phyloP scores from a whole-genome alignment of 2,113 vertebrate genomes.

The Lagopus muta region DNA sequence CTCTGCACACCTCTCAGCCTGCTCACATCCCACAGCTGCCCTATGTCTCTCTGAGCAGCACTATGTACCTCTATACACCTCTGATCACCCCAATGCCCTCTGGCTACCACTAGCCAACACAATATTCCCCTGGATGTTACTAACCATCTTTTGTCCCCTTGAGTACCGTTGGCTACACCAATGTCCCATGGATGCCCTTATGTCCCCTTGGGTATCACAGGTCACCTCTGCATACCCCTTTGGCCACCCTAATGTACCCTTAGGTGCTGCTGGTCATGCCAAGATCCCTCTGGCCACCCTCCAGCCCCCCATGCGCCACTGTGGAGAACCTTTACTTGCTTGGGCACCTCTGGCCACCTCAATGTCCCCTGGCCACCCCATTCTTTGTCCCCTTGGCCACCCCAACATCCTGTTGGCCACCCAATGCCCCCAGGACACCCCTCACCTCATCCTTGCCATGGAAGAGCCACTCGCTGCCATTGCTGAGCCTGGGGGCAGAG shows the following conservation, averaged over 20 bases:
- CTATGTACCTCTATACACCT: too few species aligned
- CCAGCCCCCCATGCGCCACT: not conserved
- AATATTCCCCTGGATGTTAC: not conserved
- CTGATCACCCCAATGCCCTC: too few species aligned
- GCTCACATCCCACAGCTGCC: too few species aligned
- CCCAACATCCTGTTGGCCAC: not conserved
- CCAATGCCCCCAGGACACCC: not conserved
- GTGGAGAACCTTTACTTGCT: not conserved
- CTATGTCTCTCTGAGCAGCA: too few species aligned
- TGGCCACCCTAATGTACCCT: too few species aligned
- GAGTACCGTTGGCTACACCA: not conserved
- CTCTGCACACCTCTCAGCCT: too few species aligned
- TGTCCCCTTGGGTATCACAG: not conserved
- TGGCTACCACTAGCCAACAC: too few species aligned
- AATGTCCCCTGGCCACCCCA: not conserved
- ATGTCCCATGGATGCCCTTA: too few species aligned
- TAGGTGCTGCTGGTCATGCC: not conserved
- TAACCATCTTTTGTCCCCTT: not conserved
- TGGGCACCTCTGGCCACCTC: not conserved
- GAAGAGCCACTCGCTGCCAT: conserved; percentile 94
- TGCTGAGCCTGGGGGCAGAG: conserved; percentile 83
- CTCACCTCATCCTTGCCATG: conserved; percentile 96
- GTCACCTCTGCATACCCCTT: too few species aligned
- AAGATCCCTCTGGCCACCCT: not conserved
- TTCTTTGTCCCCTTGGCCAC: not conserved